phyloP scores from a whole-genome alignment of 2,888 invertebrate species.

The Cybosia mesomella region DNA sequence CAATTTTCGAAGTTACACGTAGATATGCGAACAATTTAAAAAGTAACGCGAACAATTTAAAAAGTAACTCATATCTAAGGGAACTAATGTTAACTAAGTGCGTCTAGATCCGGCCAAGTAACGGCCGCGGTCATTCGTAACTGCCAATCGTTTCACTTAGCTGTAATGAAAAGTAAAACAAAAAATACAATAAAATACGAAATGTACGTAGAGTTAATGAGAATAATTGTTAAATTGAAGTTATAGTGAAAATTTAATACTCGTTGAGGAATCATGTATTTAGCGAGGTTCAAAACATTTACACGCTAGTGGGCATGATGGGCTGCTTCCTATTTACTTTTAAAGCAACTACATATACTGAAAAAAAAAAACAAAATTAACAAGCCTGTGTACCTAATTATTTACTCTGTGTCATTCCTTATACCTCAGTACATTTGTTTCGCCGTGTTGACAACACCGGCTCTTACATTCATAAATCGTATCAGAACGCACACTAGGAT shows the following conservation, averaged over 20 bases:
- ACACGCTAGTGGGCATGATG: conserved; percentile 47
- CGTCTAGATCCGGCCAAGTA: conserved; percentile 58
- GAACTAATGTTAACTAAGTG: conserved; percentile 52
- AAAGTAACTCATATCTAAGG: conserved; percentile 56
- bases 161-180: conserved; percentile 63
- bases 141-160: conserved; percentile 82
- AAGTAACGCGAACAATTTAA: conserved; percentile 61
- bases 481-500: conserved; percentile 71
- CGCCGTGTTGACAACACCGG: conserved; percentile 31
- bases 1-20: conserved; percentile 62
- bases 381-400: conserved; percentile 29
- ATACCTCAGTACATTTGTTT: conserved; percentile 38
- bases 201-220: conserved; percentile 77
- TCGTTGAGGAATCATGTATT: conserved; percentile 78
- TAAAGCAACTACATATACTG: conserved; percentile 25
- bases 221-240: conserved; percentile 80
- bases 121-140: conserved; percentile 63
- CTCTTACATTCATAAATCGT: conserved; percentile 44
- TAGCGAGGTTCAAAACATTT: conserved; percentile 62
- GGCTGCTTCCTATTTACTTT: conserved; percentile 52
- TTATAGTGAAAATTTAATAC: conserved; percentile 85
- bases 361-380: conserved; percentile 13
- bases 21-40: conserved; percentile 63
- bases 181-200: conserved; percentile 64
- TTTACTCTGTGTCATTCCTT: conserved; percentile 57